Conservation (phyloP, 1,140 invertebrate genomes). For the Psilanteris sp. region DNA sequence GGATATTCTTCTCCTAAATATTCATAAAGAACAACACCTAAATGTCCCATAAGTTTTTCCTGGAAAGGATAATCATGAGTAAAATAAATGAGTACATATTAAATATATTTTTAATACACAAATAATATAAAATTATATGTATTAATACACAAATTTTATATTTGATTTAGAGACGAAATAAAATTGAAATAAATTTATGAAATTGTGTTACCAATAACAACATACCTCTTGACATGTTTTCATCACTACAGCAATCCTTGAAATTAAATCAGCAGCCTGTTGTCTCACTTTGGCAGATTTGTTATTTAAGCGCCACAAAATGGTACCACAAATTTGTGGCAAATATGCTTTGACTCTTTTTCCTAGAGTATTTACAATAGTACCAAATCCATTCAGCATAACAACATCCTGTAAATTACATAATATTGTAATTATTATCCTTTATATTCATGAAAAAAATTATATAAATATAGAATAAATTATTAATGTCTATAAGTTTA, state of each 20-base stretch:
- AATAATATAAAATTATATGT: too few relatives aligned
- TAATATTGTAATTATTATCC: conserved; percentile 15
- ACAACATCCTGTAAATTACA: conserved; percentile 91
- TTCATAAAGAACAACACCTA: conserved; percentile 99
- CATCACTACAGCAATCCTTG: conserved; percentile 99
- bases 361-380: conserved; percentile 98
- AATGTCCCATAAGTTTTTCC: conserved; percentile 99
- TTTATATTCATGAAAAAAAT: too few relatives aligned
- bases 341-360: conserved; percentile 99
- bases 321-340: conserved; percentile 99
- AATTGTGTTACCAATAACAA: not conserved
- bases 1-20: too few relatives aligned
- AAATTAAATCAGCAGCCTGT: conserved; percentile 99
- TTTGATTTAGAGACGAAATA: too few relatives aligned
- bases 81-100: too few relatives aligned
- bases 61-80: too few relatives aligned
- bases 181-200: too few relatives aligned
- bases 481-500: too few relatives aligned
- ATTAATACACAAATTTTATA: too few relatives aligned
- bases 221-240: conserved; percentile 97
- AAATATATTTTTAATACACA: too few relatives aligned
- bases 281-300: conserved; percentile 99
- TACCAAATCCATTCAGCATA: conserved; percentile 99
- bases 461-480: too few relatives aligned
- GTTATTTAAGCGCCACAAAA: conserved; percentile 99